Evolutionary conservation across 1,140 invertebrate species (phyloP), one percentile per base, ranked within the genome.

Genomic region (Zaprionus ornatus): DNA sequence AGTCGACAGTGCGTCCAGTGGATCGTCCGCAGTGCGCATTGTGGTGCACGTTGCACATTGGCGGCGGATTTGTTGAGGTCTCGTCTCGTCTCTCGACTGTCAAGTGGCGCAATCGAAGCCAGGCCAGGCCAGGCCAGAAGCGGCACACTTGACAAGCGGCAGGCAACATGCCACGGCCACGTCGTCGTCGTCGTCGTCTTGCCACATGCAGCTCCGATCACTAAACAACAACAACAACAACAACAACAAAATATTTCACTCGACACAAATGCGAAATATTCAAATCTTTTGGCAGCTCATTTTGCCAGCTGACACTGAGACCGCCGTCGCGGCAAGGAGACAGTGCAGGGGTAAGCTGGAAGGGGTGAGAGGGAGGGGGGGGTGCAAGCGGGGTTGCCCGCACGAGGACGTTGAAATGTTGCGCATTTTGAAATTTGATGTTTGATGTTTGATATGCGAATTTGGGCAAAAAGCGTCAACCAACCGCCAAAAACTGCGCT

Each of bases 391-490:
- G 21, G 10, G 62, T n/a, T 52, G 25, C 17, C 32, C 32, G 65
- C 60, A 62, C 37, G 62, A 64, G 45, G 50, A 80, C 77, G 73
- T 80, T 84, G 80, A 87, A 88, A 87, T 78, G 84, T 80, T 87
- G 80, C 71, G 67, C 71, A 87, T 83, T 80, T 87, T 87, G 84
- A 87, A 83, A 77, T 45, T 71, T 84, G 80, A 82, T 82, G 80
- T 72, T 76, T 76, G 68, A 76, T 77, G 68, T 70, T 73, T 88
- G 84, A 87, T 87, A 87, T 87, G 84, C 84, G 77, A 76, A 88
- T 87, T 87, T 87, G 84, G 84, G 70, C 77, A 87, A 74, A 45
- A 80, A 88, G 82, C 85, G 80, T 88, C 78, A 87, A 45, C 54
- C 62, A 69, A 63, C 40, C 69, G 79, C 68, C 57, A 57, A 56